Evolutionary conservation across 2,888 invertebrate genomes (phyloP).

Genomic region (Rotaria macrura): DNA sequence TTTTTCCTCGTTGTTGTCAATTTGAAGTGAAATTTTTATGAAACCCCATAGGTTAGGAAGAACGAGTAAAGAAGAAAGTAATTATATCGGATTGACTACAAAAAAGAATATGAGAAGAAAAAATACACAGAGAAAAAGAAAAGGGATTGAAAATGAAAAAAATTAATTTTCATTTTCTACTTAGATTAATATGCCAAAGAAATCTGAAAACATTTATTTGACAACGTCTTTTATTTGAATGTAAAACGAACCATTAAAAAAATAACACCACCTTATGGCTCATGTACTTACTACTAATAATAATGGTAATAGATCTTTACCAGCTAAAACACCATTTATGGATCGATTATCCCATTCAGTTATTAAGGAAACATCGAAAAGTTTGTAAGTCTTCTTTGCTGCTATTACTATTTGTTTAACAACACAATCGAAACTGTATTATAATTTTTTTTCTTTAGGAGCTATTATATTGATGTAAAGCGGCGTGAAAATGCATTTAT

Average conservation of each 20-base stretch:
- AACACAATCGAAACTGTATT: too few relatives aligned
- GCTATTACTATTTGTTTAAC: too few relatives aligned
- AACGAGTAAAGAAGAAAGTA: background rate
- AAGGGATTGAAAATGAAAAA: background rate
- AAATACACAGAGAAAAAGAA: background rate
- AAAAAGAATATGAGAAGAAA: background rate
- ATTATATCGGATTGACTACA: too few relatives aligned
- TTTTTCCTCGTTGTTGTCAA: background rate
- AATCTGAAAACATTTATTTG: background rate
- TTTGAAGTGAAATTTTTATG: background rate
- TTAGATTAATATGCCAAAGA: background rate
- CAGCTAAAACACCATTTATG: background rate
- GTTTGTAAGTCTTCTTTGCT: background rate
- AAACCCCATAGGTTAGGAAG: background rate
- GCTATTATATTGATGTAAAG: slow-evolving; percentile 4
- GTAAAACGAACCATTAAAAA: background rate
- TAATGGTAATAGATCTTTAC: background rate
- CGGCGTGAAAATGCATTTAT: slow-evolving; percentile 1
- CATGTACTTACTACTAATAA: background rate
- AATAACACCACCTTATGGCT: background rate
- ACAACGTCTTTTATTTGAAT: background rate
- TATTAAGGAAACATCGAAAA: slow-evolving; percentile 13
- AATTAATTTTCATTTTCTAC: background rate
- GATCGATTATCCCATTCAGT: slow-evolving; percentile 17
- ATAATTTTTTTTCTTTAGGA: background rate